These are phyloP conservation scores for Galleria mellonella DNA, from an alignment of 1,140 invertebrate species.

Conservation along the genomic window DNA sequence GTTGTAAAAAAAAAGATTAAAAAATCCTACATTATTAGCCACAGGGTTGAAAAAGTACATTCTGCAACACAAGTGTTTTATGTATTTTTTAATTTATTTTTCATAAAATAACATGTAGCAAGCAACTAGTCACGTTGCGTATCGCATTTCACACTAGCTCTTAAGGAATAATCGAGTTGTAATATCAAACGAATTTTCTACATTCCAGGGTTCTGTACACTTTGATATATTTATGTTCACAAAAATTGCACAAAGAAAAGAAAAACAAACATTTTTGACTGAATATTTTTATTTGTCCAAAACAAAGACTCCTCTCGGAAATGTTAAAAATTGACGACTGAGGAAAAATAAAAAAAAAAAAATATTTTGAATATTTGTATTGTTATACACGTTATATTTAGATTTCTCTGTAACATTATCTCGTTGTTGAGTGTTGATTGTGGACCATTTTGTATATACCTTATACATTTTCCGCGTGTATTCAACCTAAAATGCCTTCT, in stretches of 20 bases:
- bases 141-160: slow-evolving; percentile 58
- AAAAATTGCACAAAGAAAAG: slow-evolving; percentile 39
- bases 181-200: slow-evolving; percentile 45
- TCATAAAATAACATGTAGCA: slow-evolving; percentile 44
- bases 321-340: slow-evolving; percentile 37
- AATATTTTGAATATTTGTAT: slow-evolving; percentile 63
- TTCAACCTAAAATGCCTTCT: slow-evolving; percentile 2
- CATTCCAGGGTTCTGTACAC: slow-evolving; percentile 55
- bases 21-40: too few species aligned
- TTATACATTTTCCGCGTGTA: slow-evolving; percentile 1
- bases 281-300: slow-evolving; percentile 11
- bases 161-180: slow-evolving; percentile 42
- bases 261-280: slow-evolving; percentile 8
- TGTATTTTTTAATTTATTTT: slow-evolving; percentile 13
- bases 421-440: slow-evolving; percentile 14
- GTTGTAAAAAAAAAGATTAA: too few species aligned
- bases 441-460: slow-evolving; percentile 15
- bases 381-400: slow-evolving; percentile 23
- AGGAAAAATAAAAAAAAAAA: too few species aligned
- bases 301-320: slow-evolving; percentile 25
- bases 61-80: too few species aligned
- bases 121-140: slow-evolving; percentile 62
- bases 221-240: slow-evolving; percentile 39
- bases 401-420: slow-evolving; percentile 13
- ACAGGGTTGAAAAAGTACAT: too few species aligned